Evolutionary conservation across 2,888 invertebrate genomes (phyloP).

Genomic region (Andrena flavipes): DNA sequence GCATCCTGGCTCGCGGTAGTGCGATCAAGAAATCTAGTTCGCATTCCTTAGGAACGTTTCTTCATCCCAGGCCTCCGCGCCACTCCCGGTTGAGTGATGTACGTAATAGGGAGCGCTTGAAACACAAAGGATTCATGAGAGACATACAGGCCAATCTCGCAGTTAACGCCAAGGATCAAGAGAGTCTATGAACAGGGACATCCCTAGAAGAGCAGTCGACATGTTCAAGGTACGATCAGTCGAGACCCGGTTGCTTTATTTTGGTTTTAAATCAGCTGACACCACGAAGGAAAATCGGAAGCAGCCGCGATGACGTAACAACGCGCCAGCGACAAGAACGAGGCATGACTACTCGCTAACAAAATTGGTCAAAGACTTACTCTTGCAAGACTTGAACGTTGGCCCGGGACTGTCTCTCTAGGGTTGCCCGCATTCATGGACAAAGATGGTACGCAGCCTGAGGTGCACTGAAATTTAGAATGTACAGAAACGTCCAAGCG

Average conservation of each 20-base stretch:
- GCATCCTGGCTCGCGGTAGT: conserved; percentile 75
- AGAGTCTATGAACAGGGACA: conserved; percentile 75
- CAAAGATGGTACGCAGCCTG: conserved; percentile 80
- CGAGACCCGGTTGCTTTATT: conserved; percentile 69
- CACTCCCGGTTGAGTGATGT: conserved; percentile 77
- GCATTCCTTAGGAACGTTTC: conserved; percentile 76
- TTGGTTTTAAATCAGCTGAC: neutral
- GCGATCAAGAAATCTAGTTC: conserved; percentile 77
- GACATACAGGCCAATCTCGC: conserved; percentile 75
- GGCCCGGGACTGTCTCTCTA: conserved; percentile 78
- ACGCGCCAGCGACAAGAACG: conserved; percentile 72
- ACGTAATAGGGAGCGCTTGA: conserved; percentile 76
- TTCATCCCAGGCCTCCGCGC: conserved; percentile 78
- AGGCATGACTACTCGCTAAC: conserved; percentile 76
- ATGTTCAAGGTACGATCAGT: conserved; percentile 76
- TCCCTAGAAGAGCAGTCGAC: conserved; percentile 77
- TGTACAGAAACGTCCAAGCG: conserved; percentile 77
- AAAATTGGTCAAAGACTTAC: conserved; percentile 78
- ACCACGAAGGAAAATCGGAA: conserved; percentile 53
- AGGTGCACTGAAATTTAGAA: conserved; percentile 81
- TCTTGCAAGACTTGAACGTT: conserved; percentile 78
- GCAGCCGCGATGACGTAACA: conserved; percentile 58
- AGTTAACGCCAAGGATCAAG: conserved; percentile 79
- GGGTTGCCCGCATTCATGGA: conserved; percentile 80
- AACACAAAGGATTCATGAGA: conserved; percentile 77